phyloP scores from a whole-genome alignment of 2,888 invertebrate species.

The Leptura quadrifasciata region DNA sequence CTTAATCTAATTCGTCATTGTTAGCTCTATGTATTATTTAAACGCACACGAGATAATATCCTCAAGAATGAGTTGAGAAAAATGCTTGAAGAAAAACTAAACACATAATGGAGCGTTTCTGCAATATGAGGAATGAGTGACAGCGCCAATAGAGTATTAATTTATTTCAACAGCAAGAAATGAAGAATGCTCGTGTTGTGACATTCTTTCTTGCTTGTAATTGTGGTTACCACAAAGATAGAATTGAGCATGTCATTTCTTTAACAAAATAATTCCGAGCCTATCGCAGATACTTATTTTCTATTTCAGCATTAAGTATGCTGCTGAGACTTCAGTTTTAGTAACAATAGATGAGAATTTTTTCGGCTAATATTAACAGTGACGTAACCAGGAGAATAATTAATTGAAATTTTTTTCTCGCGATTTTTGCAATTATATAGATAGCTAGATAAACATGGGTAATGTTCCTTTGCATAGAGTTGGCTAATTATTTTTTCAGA shows the following conservation, averaged over 20 bases:
- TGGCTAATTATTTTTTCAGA: too few relatives aligned
- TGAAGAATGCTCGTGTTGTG: conserved; percentile 53
- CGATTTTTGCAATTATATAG: too few relatives aligned
- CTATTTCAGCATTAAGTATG: neutral
- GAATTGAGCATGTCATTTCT: conserved; percentile 54
- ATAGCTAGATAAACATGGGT: too few relatives aligned
- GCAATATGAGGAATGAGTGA: conserved; percentile 48
- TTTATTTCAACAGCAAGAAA: conserved; percentile 48
- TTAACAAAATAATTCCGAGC: conserved; percentile 50
- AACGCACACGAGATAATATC: too few relatives aligned
- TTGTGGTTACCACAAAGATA: conserved; percentile 51
- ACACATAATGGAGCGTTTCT: conserved; percentile 37
- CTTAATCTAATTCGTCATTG: too few relatives aligned
- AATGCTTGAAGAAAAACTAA: conserved; percentile 6
- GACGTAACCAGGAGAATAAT: too few relatives aligned
- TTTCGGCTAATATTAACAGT: too few relatives aligned
- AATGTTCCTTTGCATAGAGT: too few relatives aligned
- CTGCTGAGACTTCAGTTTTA: neutral
- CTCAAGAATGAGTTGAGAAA: too few relatives aligned
- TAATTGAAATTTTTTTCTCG: too few relatives aligned
- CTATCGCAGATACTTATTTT: neutral
- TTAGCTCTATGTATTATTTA: too few relatives aligned
- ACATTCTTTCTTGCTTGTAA: conserved; percentile 57
- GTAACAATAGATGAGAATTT: neutral
- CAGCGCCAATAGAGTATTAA: conserved; percentile 49